Conservation (phyloP, 1,140 invertebrate genomes). For the Camponotus floridanus region DNA sequence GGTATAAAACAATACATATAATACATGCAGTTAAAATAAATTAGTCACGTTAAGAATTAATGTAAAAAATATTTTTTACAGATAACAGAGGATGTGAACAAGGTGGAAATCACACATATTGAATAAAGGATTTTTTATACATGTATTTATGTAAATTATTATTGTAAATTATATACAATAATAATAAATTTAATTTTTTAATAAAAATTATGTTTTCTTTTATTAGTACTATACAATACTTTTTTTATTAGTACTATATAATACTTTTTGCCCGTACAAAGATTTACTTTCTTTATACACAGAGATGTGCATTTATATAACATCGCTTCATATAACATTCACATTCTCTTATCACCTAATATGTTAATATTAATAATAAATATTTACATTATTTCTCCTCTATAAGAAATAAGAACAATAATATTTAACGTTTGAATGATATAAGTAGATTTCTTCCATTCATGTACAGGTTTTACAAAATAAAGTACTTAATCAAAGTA, state of each 20-base stretch:
- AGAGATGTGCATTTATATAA: background rate
- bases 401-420: background rate
- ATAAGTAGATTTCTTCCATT: background rate
- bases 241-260: background rate
- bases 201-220: background rate
- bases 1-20: background rate
- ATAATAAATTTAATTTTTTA: background rate
- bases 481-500: background rate
- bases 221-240: background rate
- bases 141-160: background rate
- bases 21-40: background rate
- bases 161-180: conserved; percentile 5
- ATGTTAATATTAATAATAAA: background rate
- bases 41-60: background rate
- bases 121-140: background rate
- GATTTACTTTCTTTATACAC: background rate
- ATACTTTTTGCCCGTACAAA: background rate
- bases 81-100: background rate
- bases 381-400: background rate
- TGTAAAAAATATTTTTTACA: conserved; percentile 15
- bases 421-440: conserved; percentile 4
- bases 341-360: background rate
- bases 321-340: background rate
- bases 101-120: background rate
- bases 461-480: background rate